Conservation (phyloP, 2,113 vertebrate genomes). For the Spilogale gracilis region DNA sequence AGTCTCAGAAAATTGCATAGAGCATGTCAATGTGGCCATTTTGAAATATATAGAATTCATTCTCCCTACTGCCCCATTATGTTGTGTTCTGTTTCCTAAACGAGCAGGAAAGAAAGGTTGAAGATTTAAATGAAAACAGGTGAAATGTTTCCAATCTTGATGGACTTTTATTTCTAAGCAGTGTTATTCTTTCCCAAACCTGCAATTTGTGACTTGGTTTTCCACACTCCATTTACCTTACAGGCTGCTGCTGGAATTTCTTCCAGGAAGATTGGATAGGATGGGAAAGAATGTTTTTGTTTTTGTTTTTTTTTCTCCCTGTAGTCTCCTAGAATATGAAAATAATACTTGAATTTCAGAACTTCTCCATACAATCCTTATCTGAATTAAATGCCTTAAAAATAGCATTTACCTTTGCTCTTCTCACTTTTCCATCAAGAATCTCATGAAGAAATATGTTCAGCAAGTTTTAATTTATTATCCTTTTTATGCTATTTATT, state of each 20-base stretch:
- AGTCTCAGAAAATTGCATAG: slow-evolving; percentile 44
- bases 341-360: slow-evolving; percentile 11
- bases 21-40: not conserved
- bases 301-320: not conserved
- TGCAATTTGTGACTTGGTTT: slow-evolving; percentile 77
- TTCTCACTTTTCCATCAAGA: not conserved
- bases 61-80: not conserved
- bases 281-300: not conserved
- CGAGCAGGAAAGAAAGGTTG: slow-evolving; percentile 56
- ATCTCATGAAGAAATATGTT: not conserved
- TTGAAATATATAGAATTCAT: slow-evolving; percentile 44
- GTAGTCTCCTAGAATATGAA: slow-evolving; percentile 35
- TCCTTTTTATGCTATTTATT: not conserved
- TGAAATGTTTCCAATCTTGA: slow-evolving; percentile 68
- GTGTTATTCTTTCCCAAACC: slow-evolving; percentile 71
- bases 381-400: slow-evolving; percentile 1
- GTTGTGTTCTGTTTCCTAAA: slow-evolving; percentile 30
- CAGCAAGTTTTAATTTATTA: not conserved
- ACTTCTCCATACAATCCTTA: not conserved
- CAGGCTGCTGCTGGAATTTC: slow-evolving; percentile 56
- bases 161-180: slow-evolving; percentile 69
- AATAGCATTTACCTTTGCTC: not conserved
- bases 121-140: slow-evolving; percentile 67
- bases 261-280: slow-evolving; percentile 36
- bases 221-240: slow-evolving; percentile 74